Percentiles rank a stretch among this genome's conserved stretches.
These are phyloP conservation scores for Thymelicus sylvestris DNA, from an alignment of 2,888 invertebrate genomes.

Conservation along the genomic window DNA sequence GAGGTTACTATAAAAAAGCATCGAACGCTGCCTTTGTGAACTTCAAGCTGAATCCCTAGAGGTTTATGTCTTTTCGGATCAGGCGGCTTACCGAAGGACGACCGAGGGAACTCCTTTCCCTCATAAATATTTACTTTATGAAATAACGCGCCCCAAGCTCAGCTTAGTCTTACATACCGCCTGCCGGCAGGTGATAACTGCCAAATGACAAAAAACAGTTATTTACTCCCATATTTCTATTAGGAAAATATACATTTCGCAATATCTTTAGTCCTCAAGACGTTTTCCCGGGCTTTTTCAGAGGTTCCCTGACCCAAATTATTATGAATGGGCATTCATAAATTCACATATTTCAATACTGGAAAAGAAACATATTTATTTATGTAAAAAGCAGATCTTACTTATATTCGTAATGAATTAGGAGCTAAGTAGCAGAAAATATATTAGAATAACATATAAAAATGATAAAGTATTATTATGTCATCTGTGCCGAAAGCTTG, in stretches of 20 bases:
- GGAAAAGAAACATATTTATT: constrained; percentile 15
- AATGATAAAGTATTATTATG: too few species aligned
- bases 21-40: constrained; percentile 74
- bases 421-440: neutral
- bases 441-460: too few species aligned
- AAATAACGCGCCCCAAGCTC: constrained; percentile 76
- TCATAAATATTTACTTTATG: constrained; percentile 85
- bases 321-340: constrained; percentile 33
- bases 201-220: constrained; percentile 62
- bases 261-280: constrained; percentile 39
- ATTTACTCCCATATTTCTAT: constrained; percentile 52
- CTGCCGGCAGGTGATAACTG: constrained; percentile 76
- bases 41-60: constrained; percentile 78
- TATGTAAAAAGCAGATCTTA: constrained; percentile 15
- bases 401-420: constrained; percentile 1
- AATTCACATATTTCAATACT: constrained; percentile 33
- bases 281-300: constrained; percentile 24
- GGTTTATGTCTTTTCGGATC: constrained; percentile 83
- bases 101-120: constrained; percentile 72
- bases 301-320: constrained; percentile 28
- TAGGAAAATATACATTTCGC: constrained; percentile 43
- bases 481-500: too few species aligned
- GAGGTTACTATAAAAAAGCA: constrained; percentile 54
- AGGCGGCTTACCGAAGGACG: constrained; percentile 77
- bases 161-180: constrained; percentile 69